Conservation (phyloP, 1,140 invertebrate species). For the Harlomillsia oculata region DNA sequence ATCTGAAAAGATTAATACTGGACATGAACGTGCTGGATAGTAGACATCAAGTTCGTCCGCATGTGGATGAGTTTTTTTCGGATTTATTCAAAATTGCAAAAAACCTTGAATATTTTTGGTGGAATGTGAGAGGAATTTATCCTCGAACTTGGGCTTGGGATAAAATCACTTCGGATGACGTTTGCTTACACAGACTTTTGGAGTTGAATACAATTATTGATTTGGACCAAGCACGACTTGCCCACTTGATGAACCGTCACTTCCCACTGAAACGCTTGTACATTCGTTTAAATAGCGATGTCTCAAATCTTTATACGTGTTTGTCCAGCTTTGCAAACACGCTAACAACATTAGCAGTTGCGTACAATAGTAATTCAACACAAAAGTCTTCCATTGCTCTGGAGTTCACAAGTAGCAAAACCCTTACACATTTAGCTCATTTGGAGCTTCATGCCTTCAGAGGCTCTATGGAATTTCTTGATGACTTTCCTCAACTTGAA, state of each 20-base stretch:
- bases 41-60: not conserved
- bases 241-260: not conserved
- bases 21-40: slow-evolving; percentile 2
- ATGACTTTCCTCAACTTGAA: not conserved
- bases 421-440: not conserved
- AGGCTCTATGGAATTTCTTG: not conserved
- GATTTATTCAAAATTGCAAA: slow-evolving; percentile 1
- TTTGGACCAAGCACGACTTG: not conserved
- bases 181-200: not conserved
- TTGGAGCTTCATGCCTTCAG: not conserved
- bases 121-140: not conserved
- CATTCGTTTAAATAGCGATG: not conserved
- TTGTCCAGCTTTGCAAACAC: not conserved
- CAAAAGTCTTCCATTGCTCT: not conserved
- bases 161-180: not conserved
- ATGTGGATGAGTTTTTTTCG: not conserved
- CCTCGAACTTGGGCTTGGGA: not conserved
- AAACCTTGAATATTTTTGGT: not conserved
- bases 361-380: not conserved
- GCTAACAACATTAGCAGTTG: not conserved
- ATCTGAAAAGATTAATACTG: not conserved
- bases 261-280: slow-evolving; percentile 1
- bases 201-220: slow-evolving; percentile 6
- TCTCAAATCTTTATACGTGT: not conserved
- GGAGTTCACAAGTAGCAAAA: not conserved